Evolutionary conservation across 2,888 invertebrate species (phyloP), one percentile per base, ranked within the genome.

Genomic region (Amphimallon solstitiale): DNA sequence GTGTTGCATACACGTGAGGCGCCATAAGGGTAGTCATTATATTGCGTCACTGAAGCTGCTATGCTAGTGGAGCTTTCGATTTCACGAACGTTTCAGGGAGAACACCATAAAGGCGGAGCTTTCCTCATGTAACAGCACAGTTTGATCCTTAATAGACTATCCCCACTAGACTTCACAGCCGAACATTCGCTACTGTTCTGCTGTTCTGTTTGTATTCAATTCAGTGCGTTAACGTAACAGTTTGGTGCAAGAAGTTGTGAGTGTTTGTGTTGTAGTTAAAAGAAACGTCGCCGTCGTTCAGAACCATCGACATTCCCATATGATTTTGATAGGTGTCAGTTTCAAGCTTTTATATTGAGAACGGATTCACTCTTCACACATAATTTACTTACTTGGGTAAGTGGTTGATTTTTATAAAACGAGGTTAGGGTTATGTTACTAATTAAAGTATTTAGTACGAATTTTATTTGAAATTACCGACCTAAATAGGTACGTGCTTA

Each of bases 41-140:
- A 21, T 10, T 56, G 14, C 56, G 21, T 12, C 40, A 19, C 7
- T 6, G 4, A 37, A 40, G 23, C 14, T 34, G 23, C 14, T 34
- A 34, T 12, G 14, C 2, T 2, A 10, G 40, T 6, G 38, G 21
- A 62, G 62, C 62, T 62, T 62, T 62, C 46, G 49, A 62, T 49
- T 62, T 62, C 62, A 45, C 48, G 23, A 56, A 23, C 40, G 40
- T 40, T 56, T 56, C 56, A 56, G 40, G 56, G 19, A 14, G 62
- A 62, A 62, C 62, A 38, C 62, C 37, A 62, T 38, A 60, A 48
- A 48, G 62, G 62, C 62, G 62, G 62, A 62, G 62, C 62, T 62
- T 62, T 62, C 49, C 37, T 49, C 40, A 56, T 56, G 40, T 56
- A 54, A 56, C 56, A 54, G 54, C 54, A 38, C 51, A 52, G 52